phyloP scores from a whole-genome alignment of 2,888 invertebrate species.

The Caradrina kadenii region DNA sequence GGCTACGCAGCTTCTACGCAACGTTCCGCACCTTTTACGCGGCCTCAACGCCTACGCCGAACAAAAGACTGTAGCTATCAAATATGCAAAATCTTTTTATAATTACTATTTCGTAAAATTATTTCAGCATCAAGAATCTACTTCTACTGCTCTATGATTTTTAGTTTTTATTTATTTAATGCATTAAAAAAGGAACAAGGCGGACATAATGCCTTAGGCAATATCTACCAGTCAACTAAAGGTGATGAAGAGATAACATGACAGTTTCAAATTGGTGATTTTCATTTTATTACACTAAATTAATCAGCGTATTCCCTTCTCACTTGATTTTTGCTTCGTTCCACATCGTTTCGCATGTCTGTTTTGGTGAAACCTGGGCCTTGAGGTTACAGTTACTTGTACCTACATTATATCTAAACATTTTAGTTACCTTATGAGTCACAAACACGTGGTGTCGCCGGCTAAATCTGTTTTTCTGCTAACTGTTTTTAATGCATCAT shows the following conservation, averaged over 20 bases:
- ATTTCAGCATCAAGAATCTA: background rate
- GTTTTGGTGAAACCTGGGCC: constrained; percentile 6
- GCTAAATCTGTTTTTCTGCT: constrained; percentile 15
- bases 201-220: too few relatives aligned
- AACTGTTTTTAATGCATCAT: constrained; percentile 31
- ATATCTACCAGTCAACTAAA: too few relatives aligned
- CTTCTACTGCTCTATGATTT: background rate
- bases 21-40: constrained; percentile 11
- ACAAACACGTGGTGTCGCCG: constrained; percentile 17
- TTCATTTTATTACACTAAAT: background rate
- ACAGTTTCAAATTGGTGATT: too few relatives aligned
- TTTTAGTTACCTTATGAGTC: constrained; percentile 22
- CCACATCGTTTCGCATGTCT: background rate
- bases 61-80: constrained; percentile 3
- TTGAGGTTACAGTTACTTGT: background rate
- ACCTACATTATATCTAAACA: background rate
- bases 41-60: constrained; percentile 4
- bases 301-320: background rate
- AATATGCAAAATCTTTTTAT: background rate
- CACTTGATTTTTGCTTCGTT: background rate
- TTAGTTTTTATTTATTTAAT: background rate
- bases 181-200: too few relatives aligned
- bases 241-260: too few relatives aligned
- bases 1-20: constrained; percentile 28
- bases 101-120: background rate